These are phyloP conservation scores for Hystrix cristata DNA, from an alignment of 2,113 vertebrate species.

Conservation along the genomic window DNA sequence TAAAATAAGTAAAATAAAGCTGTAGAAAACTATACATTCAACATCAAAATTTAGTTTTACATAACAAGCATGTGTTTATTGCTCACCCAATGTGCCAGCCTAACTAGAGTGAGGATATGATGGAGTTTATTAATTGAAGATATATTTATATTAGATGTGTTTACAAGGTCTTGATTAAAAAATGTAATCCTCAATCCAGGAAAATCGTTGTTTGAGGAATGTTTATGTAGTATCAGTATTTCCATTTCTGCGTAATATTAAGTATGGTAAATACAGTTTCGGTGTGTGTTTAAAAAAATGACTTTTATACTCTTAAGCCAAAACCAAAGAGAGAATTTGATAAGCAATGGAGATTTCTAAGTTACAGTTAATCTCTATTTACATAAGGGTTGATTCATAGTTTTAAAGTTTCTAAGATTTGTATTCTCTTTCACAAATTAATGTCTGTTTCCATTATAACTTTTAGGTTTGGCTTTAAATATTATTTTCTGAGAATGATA, in stretches of 20 bases:
- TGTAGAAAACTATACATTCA: slow-evolving; percentile 18
- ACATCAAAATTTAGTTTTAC: slow-evolving; percentile 27
- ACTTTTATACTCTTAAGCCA: background rate
- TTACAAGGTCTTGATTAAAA: slow-evolving; percentile 62
- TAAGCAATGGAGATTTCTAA: background rate
- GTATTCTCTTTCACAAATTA: background rate
- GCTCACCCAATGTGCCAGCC: background rate
- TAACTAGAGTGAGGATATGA: background rate
- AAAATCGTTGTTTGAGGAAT: slow-evolving; percentile 58
- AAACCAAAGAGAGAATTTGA: background rate
- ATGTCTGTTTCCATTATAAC: background rate
- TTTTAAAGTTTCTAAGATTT: background rate
- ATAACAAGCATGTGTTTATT: slow-evolving; percentile 8
- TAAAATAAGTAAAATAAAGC: background rate
- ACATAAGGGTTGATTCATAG: background rate
- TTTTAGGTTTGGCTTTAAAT: background rate
- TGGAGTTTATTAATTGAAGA: slow-evolving; percentile 37
- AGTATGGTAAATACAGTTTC: slow-evolving; percentile 62
- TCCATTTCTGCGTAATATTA: slow-evolving; percentile 65
- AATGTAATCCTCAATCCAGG: background rate
- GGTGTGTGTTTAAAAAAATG: slow-evolving; percentile 41
- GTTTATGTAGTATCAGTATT: slow-evolving; percentile 55
- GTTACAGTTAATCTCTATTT: background rate
- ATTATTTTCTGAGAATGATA: slow-evolving; percentile 20
- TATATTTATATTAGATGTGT: slow-evolving; percentile 39